These are phyloP conservation scores for Caerostris extrusa DNA, from an alignment of 1,140 invertebrate species.

Conservation along the genomic window DNA sequence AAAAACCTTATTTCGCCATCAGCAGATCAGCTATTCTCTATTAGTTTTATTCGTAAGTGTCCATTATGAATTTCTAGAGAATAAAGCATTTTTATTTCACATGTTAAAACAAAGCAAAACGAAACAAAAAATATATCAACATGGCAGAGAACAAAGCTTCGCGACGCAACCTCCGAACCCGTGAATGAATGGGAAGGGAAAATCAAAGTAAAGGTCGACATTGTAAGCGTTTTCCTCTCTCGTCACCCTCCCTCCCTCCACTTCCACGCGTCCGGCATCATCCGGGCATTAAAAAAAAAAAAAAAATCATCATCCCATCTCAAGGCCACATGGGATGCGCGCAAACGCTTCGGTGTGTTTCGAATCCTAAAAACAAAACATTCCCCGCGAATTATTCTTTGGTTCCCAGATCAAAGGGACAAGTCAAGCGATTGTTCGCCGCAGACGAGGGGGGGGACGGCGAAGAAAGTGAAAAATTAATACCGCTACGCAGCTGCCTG, in stretches of 20 bases:
- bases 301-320: neutral
- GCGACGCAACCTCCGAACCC: neutral
- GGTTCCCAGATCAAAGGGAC: neutral
- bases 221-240: slow-evolving; percentile 5
- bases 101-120: no score
- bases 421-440: neutral
- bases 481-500: no score
- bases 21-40: no score
- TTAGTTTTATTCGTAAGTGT: no score
- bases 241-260: neutral
- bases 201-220: slow-evolving; percentile 26
- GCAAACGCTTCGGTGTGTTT: neutral
- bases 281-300: slow-evolving; percentile 46
- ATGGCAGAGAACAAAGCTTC: neutral
- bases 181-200: neutral
- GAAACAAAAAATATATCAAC: no score
- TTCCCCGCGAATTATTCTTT: neutral
- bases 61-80: no score
- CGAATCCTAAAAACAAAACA: slow-evolving; percentile 4
- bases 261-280: slow-evolving; percentile 17
- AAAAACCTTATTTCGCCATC: no score
- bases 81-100: no score
- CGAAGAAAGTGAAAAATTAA: neutral
- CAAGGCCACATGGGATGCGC: neutral
- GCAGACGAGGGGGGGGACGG: neutral